Evolutionary conservation across 2,888 invertebrate genomes (phyloP), one percentile per base, ranked within the genome.

Genomic region (Drosophila tanythrix): DNA sequence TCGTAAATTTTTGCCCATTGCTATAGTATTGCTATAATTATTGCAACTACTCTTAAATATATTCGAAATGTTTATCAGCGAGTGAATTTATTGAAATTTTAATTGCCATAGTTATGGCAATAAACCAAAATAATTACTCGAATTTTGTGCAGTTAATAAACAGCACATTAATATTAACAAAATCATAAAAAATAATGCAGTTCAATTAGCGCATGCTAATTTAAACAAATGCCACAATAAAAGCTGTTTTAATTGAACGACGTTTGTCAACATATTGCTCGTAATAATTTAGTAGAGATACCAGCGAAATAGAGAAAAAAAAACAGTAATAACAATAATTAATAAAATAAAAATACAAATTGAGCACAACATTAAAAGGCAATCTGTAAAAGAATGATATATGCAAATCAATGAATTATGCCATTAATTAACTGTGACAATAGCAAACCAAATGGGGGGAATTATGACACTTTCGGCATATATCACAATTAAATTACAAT

Each of bases 351-450:
- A 51, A 36, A 25, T 8, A 5, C 21, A 31, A 61, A 40, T 4
- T 55, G 61, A 56, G 58, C 38, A 58, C 50, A 56, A 50, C 43
- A 67, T 76, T 66, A 80, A 76, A 64, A 55, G 46, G 27, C 33
- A 64, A 75, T 79, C 65, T 62, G 53, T 65, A 58, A 57, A 40
- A 48, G 60, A 70, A 60, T 58, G 64, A 59, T 67, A 69, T 72
- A 68, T 57, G 68, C 56, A 76, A 72, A 76, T 79, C 79, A 80
- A 72, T 80, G 53, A 53, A 71, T 63, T 60, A 69, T 65, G 58
- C 52, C 69, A 72, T 72, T 76, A 79, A 79, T 80, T 72, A 76
- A 63, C 57, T 76, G 36, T 13, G 38, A 36, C 57, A 53, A 40
- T 48, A 11, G 13, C 35, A 70, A 21, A 53, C 40, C 25, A 25